A percentile compares a stretch with the other conserved stretches of the same genome.
These are phyloP conservation scores for Torymus tubicola DNA, from an alignment of 2,888 invertebrate species.

Conservation along the genomic window DNA sequence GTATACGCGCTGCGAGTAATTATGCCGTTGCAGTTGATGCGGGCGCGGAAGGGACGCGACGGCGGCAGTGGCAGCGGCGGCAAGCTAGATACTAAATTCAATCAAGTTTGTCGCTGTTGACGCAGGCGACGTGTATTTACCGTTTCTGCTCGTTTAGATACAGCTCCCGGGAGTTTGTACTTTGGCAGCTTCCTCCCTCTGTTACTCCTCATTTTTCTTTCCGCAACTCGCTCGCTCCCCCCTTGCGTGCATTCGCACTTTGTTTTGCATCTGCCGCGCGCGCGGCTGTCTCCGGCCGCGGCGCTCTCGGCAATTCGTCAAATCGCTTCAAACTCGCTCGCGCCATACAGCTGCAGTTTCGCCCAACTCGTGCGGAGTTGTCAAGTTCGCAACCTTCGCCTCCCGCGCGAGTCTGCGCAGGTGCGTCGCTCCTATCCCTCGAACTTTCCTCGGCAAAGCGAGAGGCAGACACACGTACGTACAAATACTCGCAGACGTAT, in stretches of 20 bases:
- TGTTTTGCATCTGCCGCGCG: conserved; percentile 30
- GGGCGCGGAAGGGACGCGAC: conserved; percentile 10
- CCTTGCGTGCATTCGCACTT: conserved; percentile 20
- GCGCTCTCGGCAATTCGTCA: conserved; percentile 61
- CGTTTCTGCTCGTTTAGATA: conserved; percentile 56
- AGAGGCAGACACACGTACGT: not conserved
- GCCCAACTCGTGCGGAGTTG: conserved; percentile 56
- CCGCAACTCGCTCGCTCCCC: conserved; percentile 8
- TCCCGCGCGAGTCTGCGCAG: not conserved
- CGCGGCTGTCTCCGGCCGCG: not conserved
- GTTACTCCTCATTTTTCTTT: not conserved
- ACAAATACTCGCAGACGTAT: not conserved
- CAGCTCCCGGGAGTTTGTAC: not conserved
- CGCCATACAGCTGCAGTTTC: conserved; percentile 51
- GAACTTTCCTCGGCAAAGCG: not conserved
- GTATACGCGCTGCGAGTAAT: conserved; percentile 24
- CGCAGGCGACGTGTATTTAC: conserved; percentile 58
- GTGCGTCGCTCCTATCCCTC: not conserved
- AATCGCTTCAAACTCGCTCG: conserved; percentile 53
- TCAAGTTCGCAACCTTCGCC: conserved; percentile 20
- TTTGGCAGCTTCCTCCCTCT: not conserved
- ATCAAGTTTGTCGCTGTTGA: conserved; percentile 61
- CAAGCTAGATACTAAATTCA: conserved; percentile 46
- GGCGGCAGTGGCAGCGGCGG: not conserved
- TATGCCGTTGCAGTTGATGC: conserved; percentile 20